Conservation (phyloP, 1,140 invertebrate genomes). For the Mycetomoellerius zeteki region DNA sequence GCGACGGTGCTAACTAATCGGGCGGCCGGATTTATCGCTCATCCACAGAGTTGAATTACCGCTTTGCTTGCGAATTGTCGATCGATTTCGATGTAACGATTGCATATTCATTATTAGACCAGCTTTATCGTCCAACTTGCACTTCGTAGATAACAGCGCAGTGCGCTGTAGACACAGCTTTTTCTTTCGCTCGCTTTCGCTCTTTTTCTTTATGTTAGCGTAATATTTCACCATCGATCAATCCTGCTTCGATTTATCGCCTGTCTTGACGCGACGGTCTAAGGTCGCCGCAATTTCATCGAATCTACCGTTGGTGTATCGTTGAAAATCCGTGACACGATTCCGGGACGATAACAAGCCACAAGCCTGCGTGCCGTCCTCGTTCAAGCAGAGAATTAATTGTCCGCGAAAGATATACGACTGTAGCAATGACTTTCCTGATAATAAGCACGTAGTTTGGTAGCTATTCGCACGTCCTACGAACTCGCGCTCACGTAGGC, state of each 20-base stretch:
- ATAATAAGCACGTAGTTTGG: conserved; percentile 66
- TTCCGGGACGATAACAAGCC: conserved; percentile 1
- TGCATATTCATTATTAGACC: conserved; percentile 27
- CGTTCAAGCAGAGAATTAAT: conserved; percentile 30
- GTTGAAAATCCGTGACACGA: conserved; percentile 48
- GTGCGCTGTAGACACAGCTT: not conserved
- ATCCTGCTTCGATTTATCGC: conserved; percentile 7
- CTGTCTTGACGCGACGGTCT: not conserved
- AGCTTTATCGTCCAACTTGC: not conserved
- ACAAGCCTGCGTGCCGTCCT: not conserved
- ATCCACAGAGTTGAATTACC: conserved; percentile 34
- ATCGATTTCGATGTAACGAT: conserved; percentile 15
- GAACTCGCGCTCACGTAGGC: conserved; percentile 64
- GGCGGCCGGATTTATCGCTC: conserved; percentile 29
- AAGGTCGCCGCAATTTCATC: conserved; percentile 12
- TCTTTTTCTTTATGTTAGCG: not conserved
- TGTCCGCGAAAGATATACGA: conserved; percentile 61
- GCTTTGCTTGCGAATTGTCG: conserved; percentile 40
- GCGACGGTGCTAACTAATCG: conserved; percentile 47
- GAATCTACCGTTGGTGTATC: not conserved
- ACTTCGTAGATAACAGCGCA: not conserved
- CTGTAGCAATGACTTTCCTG: conserved; percentile 37
- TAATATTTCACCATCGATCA: conserved; percentile 36
- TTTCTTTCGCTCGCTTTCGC: not conserved
- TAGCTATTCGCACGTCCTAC: conserved; percentile 68